A percentile compares a stretch with the other conserved stretches of the same genome.
Evolutionary conservation across 2,113 vertebrate genomes (phyloP).

Genomic region (Psittacara wagleri): DNA sequence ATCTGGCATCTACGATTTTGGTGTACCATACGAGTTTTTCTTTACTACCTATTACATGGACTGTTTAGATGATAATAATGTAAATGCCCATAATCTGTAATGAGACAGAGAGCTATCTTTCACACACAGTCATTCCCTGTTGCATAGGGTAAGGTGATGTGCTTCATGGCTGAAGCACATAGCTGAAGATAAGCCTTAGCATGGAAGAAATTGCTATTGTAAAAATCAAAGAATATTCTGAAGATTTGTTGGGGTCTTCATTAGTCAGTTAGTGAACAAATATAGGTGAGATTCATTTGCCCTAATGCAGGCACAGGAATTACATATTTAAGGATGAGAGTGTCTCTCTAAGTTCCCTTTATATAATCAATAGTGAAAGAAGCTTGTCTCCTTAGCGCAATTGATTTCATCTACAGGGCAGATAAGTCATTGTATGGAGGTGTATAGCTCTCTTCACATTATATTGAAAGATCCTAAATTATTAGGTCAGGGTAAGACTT

Average conservation of each 20-base stretch:
- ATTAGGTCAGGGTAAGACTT: not conserved
- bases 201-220: not conserved
- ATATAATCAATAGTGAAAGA: not conserved
- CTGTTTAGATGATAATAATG: not conserved
- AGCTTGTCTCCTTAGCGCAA: not conserved
- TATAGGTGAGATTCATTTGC: not conserved
- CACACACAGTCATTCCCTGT: not conserved
- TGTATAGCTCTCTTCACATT: not conserved
- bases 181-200: not conserved
- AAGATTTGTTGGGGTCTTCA: not conserved
- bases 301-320: not conserved
- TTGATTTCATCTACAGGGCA: not conserved
- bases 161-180: not conserved
- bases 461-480: not conserved
- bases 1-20: constrained; percentile 29
- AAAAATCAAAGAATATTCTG: not conserved
- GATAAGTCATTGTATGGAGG: not conserved
- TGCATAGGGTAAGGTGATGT: not conserved
- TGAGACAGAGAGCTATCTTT: not conserved
- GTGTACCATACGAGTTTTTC: not conserved
- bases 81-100: not conserved
- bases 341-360: not conserved
- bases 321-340: not conserved
- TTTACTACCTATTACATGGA: not conserved
- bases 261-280: not conserved